phyloP scores from a whole-genome alignment of 2,113 vertebrate species.

The Probosciger aterrimus region DNA sequence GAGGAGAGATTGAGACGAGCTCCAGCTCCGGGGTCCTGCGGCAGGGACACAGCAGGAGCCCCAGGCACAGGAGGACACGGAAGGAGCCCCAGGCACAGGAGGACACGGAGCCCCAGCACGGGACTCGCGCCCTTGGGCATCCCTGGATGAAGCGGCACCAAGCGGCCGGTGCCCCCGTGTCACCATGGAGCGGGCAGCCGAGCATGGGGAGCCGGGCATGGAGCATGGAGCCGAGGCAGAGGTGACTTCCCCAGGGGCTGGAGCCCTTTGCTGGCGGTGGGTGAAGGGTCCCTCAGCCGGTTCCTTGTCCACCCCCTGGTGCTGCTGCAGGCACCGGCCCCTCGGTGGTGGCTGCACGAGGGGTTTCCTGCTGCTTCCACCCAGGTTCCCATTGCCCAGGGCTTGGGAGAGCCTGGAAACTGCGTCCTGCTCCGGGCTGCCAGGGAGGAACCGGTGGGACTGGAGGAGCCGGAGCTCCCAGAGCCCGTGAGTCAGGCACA shows the following conservation, averaged over 20 bases:
- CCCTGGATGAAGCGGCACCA: too few species aligned
- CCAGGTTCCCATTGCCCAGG: background rate
- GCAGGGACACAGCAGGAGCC: background rate
- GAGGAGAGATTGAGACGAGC: background rate
- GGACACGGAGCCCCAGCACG: too few species aligned
- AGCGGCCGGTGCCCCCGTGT: too few species aligned
- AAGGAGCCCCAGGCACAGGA: background rate
- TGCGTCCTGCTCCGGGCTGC: background rate
- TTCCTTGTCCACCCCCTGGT: rapidly evolving
- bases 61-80: rapidly evolving
- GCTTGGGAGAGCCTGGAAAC: background rate
- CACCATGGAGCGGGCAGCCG: too few species aligned
- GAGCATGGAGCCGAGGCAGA: too few species aligned
- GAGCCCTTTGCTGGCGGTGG: background rate
- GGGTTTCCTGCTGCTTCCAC: background rate
- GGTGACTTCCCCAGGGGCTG: too few species aligned
- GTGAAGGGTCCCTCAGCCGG: background rate
- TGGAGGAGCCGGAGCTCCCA: background rate
- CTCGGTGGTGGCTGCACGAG: rapidly evolving
- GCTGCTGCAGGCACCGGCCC: background rate
- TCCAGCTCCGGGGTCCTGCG: background rate
- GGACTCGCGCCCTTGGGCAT: too few species aligned
- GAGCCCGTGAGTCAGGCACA: background rate
- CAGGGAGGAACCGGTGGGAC: background rate
- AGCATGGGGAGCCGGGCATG: too few species aligned